Conservation (phyloP, 2,888 invertebrate genomes). For the Aleiodes testaceus region DNA sequence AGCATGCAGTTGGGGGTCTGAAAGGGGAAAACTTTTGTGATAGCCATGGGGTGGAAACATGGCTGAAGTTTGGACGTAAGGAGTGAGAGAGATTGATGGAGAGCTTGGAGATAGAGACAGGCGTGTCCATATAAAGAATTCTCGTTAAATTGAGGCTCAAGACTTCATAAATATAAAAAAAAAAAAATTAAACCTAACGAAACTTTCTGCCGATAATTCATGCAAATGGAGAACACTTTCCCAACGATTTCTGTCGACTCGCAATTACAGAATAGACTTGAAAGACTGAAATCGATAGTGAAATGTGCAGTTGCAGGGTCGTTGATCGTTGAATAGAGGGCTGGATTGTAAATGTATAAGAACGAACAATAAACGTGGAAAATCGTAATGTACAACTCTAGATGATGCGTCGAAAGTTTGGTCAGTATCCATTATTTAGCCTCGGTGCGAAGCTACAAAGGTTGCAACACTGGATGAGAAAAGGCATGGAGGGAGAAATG, state of each 20-base stretch:
- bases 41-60: constrained; percentile 14
- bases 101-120: constrained; percentile 11
- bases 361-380: not conserved
- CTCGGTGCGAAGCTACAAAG: not conserved
- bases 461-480: constrained; percentile 15
- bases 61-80: constrained; percentile 12
- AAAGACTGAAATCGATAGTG: not conserved
- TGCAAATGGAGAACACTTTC: not conserved
- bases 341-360: not conserved
- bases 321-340: constrained; percentile 25
- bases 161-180: not conserved
- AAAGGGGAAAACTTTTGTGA: constrained; percentile 16
- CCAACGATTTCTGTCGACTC: not conserved
- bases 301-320: constrained; percentile 16
- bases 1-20: constrained; percentile 21
- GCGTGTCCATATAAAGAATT: constrained; percentile 5
- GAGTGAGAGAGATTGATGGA: constrained; percentile 30
- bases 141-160: not conserved
- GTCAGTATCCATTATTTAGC: constrained; percentile 23
- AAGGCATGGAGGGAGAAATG: not conserved
- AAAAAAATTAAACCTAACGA: too few species aligned
- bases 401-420: constrained; percentile 27
- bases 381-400: constrained; percentile 3
- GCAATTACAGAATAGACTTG: constrained; percentile 3
- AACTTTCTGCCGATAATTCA: too few species aligned